Evolutionary conservation across 2,797 vertebrate genomes (phyloP).

Genomic region (Acanthurus tractus): DNA sequence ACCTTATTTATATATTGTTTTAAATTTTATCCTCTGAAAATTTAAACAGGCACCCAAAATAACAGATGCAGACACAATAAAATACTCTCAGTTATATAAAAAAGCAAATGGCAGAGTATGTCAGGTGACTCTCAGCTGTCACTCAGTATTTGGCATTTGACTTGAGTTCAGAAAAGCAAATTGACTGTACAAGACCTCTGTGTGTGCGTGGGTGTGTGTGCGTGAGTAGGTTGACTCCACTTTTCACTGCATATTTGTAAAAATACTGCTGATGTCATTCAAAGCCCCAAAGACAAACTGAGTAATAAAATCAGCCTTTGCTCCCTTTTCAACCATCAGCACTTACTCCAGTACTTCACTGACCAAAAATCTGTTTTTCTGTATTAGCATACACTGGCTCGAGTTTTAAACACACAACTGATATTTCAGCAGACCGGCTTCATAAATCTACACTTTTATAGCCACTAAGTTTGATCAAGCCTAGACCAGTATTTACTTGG

Average conservation of each 20-base stretch:
- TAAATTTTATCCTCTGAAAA: constrained; percentile 10
- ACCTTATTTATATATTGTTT: constrained; percentile 33
- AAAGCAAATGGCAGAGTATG: background rate
- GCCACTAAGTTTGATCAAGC: background rate
- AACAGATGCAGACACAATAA: constrained; percentile 24
- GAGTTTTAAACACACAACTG: constrained; percentile 1
- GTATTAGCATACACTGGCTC: constrained; percentile 12
- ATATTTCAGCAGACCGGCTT: background rate
- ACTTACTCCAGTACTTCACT: constrained; percentile 22
- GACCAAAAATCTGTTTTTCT: constrained; percentile 18
- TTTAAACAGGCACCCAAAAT: constrained; percentile 9
- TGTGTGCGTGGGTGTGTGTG: background rate
- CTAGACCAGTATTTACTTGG: background rate
- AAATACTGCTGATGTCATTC: constrained; percentile 30
- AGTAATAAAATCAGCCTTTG: background rate
- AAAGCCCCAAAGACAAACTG: constrained; percentile 24
- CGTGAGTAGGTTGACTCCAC: background rate
- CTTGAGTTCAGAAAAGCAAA: background rate
- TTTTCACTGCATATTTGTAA: constrained; percentile 27
- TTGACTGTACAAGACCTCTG: background rate
- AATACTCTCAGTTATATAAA: constrained; percentile 16
- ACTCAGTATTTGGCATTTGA: constrained; percentile 21
- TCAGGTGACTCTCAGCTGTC: constrained; percentile 30
- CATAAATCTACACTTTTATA: background rate
- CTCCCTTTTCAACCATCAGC: constrained; percentile 34